Evolutionary conservation across 2,113 vertebrate genomes (phyloP).

Genomic region (Platichthys flesus): DNA sequence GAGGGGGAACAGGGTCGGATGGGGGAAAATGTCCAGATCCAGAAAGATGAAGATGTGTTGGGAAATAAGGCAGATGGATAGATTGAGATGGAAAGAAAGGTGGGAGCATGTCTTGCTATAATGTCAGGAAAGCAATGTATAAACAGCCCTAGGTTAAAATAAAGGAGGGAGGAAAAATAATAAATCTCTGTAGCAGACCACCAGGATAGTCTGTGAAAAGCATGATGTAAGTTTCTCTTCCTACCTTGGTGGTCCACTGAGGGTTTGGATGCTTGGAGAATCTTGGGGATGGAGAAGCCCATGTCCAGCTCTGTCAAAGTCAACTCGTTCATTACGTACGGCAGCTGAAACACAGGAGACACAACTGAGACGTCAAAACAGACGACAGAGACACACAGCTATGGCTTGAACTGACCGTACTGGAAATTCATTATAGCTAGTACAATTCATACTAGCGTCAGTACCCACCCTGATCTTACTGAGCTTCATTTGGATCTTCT

Average conservation of each 20-base stretch:
- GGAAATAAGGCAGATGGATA: background rate
- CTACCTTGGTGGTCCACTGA: conserved; percentile 95
- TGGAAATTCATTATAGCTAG: background rate
- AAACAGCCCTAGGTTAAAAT: too few species aligned
- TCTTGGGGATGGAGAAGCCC: conserved; percentile 96
- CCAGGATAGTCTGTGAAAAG: background rate
- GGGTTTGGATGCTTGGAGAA: conserved; percentile 92
- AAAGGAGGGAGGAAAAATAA: too few species aligned
- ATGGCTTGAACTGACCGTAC: background rate
- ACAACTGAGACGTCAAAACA: background rate
- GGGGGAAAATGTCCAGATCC: background rate
- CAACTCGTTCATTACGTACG: conserved; percentile 99
- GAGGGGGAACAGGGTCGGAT: background rate
- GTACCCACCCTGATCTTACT: conserved; percentile 96
- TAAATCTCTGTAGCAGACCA: too few species aligned
- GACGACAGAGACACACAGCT: background rate
- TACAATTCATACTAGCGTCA: background rate
- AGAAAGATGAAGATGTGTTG: conserved; percentile 12
- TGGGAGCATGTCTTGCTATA: too few species aligned
- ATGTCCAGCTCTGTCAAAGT: conserved; percentile 97
- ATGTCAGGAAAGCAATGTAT: too few species aligned
- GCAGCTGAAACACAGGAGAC: conserved; percentile 83
- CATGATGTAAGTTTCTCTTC: conserved; percentile 10
- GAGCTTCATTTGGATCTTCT: conserved; percentile 99
- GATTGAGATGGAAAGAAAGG: background rate